Base-by-base conservation (phyloP, 2,888 invertebrate species). In the Lottia gigantea region DNA sequence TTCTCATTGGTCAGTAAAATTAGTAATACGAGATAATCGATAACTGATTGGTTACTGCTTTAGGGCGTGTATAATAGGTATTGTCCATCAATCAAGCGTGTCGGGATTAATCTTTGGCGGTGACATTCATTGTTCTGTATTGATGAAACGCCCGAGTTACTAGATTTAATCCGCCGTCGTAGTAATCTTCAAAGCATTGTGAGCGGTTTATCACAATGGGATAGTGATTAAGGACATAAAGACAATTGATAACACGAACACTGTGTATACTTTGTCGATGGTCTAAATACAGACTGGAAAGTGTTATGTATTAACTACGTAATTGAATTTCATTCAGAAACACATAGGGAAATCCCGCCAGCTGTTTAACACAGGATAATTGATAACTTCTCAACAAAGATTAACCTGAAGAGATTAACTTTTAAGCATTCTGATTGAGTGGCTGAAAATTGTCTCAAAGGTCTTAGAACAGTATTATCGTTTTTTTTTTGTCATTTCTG, bases 231-330 rank as follows among this genome's bases (percentile, higher is more conserved):
- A 55, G 55, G 23, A 23, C 23, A 55, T 19, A 55, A 8, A 12
- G 55, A 55, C 55, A 55, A 55, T 55, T 19, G 55, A 55, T 55
- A 23, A 55, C 55, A 55, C 55, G 23, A 40, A 40, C 40, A 40
- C 40, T 6, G 40, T 40, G 40, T 40, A 40, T 40, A 40, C 40
- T 40, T 4, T 40, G 8, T 40, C 1, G 8, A 8, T 8, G 40
- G 40, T 40, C 11, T 40, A 40, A 40, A 40, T 40, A 40, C 40
- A 40, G 40, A 40, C 40, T 40, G 40, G 40, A 40, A 31, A 40
- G 40, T 40, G 40, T 40, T 40, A 40, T 40, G 40, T 40, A 40
- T 4, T 40, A 40, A 40, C 40, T 40, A 40, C 40, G 40, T 40
- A 40, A 40, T 40, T 40, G 40, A 40, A 40, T 40, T 40, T 40